Conservation (phyloP, 2,888 invertebrate species). For the Xanthorhoe designata region DNA sequence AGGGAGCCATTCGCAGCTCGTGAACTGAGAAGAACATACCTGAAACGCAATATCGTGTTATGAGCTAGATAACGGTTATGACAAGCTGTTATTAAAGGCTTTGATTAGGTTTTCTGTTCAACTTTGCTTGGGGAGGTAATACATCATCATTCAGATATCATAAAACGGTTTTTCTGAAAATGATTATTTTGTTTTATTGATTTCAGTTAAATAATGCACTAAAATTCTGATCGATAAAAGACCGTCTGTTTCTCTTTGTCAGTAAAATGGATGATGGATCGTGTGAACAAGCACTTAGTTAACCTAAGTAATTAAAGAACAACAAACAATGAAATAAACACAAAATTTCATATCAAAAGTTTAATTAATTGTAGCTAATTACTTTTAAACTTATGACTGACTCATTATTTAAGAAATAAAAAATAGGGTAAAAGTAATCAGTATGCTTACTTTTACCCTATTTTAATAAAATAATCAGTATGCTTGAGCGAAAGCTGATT, state of each 20-base stretch:
- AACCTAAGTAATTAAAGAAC: neutral
- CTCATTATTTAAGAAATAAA: neutral
- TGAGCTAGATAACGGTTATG: slow-evolving; percentile 32
- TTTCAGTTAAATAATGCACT: neutral
- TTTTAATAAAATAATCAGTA: too few relatives aligned
- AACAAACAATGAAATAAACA: neutral
- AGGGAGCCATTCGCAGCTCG: slow-evolving; percentile 84
- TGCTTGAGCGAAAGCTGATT: slow-evolving; percentile 5
- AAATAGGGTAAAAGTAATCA: slow-evolving; percentile 1
- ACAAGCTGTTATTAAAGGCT: slow-evolving; percentile 20
- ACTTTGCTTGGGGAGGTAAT: slow-evolving; percentile 1
- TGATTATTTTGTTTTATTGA: neutral
- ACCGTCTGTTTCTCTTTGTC: neutral
- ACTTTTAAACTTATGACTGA: neutral
- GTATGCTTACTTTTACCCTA: too few relatives aligned
- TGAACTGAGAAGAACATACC: slow-evolving; percentile 66
- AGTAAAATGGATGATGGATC: neutral
- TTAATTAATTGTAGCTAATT: neutral
- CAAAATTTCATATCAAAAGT: neutral
- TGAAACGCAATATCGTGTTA: slow-evolving; percentile 47
- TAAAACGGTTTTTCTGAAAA: neutral
- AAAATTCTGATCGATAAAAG: neutral
- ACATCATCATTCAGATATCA: neutral
- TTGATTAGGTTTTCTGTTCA: slow-evolving; percentile 11
- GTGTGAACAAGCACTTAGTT: neutral